phyloP scores from a whole-genome alignment of 1,140 invertebrate genomes.

The Pogonomyrmex californicus region DNA sequence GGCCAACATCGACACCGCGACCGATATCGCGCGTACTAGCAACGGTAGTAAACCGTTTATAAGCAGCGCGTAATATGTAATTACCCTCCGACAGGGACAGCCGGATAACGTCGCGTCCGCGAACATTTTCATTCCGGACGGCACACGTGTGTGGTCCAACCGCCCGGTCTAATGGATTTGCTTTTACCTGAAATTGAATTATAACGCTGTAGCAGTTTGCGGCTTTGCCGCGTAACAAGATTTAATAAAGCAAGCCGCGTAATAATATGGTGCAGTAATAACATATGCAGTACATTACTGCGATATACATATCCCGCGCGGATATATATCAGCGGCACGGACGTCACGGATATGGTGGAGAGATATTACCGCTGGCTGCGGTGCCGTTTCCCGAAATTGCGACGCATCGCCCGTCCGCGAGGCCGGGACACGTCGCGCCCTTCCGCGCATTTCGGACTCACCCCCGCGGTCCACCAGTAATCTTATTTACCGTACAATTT shows the following conservation, averaged over 20 bases:
- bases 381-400: conserved; percentile 49
- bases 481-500: conserved; percentile 57
- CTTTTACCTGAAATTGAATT: conserved; percentile 77
- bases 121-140: conserved; percentile 73
- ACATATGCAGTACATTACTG: conserved; percentile 69
- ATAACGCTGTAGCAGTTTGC: conserved; percentile 76
- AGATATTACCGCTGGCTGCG: conserved; percentile 36
- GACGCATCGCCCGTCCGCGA: conserved; percentile 17
- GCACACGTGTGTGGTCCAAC: conserved; percentile 48
- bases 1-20: background rate
- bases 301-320: conserved; percentile 44
- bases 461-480: background rate
- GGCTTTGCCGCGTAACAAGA: conserved; percentile 75
- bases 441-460: background rate
- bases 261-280: conserved; percentile 75
- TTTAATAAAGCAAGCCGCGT: conserved; percentile 76
- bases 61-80: conserved; percentile 59
- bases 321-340: conserved; percentile 55
- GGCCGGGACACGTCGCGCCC: background rate
- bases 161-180: conserved; percentile 73
- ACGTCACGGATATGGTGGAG: conserved; percentile 25
- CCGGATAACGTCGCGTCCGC: conserved; percentile 50
- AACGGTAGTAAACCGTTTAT: conserved; percentile 49
- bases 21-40: background rate
- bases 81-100: conserved; percentile 51